Conservation (phyloP, 2,888 invertebrate species). For the Sphaerophoria rueppellii region DNA sequence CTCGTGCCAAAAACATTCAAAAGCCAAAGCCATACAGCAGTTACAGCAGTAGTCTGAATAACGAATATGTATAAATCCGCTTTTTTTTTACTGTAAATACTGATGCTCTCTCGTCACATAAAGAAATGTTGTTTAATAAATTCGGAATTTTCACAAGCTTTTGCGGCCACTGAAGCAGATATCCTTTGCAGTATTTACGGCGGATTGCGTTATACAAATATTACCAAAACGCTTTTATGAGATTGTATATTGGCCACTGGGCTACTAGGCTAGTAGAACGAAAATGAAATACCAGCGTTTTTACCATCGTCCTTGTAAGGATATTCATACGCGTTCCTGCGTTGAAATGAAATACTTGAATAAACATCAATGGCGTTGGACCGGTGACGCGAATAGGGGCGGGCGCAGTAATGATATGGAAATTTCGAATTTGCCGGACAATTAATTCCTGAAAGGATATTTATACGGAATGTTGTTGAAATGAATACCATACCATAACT, state of each 20-base stretch:
- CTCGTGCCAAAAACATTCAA: no score
- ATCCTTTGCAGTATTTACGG: slow-evolving; percentile 37
- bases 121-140: slow-evolving; percentile 38
- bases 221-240: slow-evolving; percentile 1
- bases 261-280: slow-evolving; percentile 57
- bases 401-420: slow-evolving; percentile 60
- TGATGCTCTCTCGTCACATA: background rate
- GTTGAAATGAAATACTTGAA: background rate
- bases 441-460: slow-evolving; percentile 69
- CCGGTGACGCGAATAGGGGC: background rate
- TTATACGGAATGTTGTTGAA: slow-evolving; percentile 52
- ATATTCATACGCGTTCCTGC: background rate
- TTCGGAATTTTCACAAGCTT: slow-evolving; percentile 41
- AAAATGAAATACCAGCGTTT: background rate
- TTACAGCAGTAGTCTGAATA: background rate
- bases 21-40: no score
- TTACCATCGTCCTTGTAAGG: background rate
- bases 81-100: slow-evolving; percentile 2
- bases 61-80: slow-evolving; percentile 23
- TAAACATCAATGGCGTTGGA: background rate
- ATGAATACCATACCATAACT: slow-evolving; percentile 25
- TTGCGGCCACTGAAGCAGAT: slow-evolving; percentile 33
- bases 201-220: slow-evolving; percentile 27
- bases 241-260: slow-evolving; percentile 23
- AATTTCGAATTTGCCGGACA: slow-evolving; percentile 68